phyloP scores from a whole-genome alignment of 2,113 vertebrate species.

The Periophthalmodon schlosseri region DNA sequence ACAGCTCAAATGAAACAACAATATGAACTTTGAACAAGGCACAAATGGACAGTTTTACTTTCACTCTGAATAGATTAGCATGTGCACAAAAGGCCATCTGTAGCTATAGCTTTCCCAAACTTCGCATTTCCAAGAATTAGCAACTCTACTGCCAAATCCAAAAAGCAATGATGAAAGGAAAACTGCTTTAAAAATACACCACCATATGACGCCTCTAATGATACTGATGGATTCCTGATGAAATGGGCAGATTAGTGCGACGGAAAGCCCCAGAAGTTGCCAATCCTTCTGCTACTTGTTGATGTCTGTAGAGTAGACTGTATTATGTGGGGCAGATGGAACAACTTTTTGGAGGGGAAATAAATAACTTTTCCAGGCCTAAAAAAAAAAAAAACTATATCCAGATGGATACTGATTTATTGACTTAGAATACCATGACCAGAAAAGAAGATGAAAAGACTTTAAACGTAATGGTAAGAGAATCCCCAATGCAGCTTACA shows the following conservation, averaged over 20 bases:
- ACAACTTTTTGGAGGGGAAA: neutral
- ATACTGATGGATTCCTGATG: conserved; percentile 16
- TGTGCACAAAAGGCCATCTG: conserved; percentile 5
- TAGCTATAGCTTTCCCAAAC: neutral
- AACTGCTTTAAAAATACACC: conserved; percentile 22
- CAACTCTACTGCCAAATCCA: conserved; percentile 23
- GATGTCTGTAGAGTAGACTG: neutral
- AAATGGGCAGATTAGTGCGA: conserved; percentile 10
- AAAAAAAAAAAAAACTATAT: conserved; percentile 6
- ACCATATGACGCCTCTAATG: conserved; percentile 10
- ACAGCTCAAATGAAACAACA: conserved; percentile 3
- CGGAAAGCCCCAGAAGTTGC: conserved; percentile 5
- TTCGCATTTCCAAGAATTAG: conserved; percentile 19
- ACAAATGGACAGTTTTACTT: neutral
- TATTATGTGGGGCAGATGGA: neutral
- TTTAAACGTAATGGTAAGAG: neutral
- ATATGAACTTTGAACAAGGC: neutral
- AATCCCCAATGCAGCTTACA: neutral
- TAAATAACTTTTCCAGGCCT: neutral
- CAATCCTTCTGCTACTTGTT: conserved; percentile 4
- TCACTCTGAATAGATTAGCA: conserved; percentile 2
- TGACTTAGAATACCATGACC: neutral
- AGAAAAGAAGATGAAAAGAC: neutral
- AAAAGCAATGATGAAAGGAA: conserved; percentile 15
- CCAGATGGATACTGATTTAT: conserved; percentile 3